Evolutionary conservation across 1,140 invertebrate species (phyloP), one percentile per base, ranked within the genome.

Genomic region (Drosophila setifemur): DNA sequence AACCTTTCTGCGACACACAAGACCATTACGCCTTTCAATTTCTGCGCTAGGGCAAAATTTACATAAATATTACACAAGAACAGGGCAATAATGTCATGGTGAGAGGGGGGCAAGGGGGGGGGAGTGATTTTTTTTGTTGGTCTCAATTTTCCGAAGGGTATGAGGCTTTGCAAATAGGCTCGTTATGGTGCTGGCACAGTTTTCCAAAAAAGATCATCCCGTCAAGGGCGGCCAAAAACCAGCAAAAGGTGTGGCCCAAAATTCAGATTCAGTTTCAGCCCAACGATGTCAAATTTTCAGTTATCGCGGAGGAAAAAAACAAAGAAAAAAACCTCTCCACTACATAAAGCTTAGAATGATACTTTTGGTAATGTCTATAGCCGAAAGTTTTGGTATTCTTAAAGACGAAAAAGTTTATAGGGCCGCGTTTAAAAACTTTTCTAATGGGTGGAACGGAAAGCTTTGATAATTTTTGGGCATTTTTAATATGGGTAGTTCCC

Each of bases 1-100:
- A 23, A 60, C 33, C 52, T 31, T 23, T 9, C 50, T 60, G 77
- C 77, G 43, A 52, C 71, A 55, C n/a, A n/a, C 61, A 77, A 47
- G 61, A 82, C 77, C 77, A 82, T 82, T 83, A 82, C 78, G 78
- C 78, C 78, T 77, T 83, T 82, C 78, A 85, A 83, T 74, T 83
- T 74, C 55, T 78, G 71, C 67, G 64, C 66, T 43, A 49, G 70
- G 54, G 42, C 55, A 23, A 40, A 74, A 83, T 83, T 83, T 85
- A 71, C 79, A 83, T 83, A 83, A 83, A 85, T 79, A 83, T 83
- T 79, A 85, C 66, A 85, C 73, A 74, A 79, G 74, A 40, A 48
- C 26, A 45, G 25, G 25, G 29, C 48, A 43, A 33, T 50, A 60
- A 57, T 60, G 48, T 43, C 11, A 21, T n/a, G n/a, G n/a, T n/a